These are phyloP conservation scores for Leucophora obtusa DNA, from an alignment of 2,888 invertebrate genomes.

Conservation along the genomic window DNA sequence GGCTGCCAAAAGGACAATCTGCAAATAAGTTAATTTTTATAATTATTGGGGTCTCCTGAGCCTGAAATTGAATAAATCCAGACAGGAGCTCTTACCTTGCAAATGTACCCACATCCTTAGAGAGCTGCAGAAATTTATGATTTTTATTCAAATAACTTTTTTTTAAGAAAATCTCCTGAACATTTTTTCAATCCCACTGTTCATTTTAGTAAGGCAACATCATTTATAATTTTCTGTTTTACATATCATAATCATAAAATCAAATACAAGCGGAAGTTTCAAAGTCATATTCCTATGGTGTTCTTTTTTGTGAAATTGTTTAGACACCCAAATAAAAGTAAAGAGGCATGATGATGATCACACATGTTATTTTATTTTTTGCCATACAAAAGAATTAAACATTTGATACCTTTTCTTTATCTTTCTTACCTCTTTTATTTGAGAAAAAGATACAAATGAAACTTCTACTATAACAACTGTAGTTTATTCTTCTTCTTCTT, in stretches of 20 bases:
- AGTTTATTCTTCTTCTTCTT: slow-evolving; percentile 18
- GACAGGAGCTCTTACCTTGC: no score
- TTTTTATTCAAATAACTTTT: no score
- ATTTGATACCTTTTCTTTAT: slow-evolving; percentile 54
- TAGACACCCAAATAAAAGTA: slow-evolving; percentile 27
- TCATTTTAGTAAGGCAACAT: slow-evolving; percentile 12
- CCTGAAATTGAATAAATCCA: no score
- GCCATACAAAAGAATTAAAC: slow-evolving; percentile 46
- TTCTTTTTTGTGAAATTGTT: slow-evolving; percentile 31
- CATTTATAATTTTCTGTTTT: slow-evolving; percentile 55
- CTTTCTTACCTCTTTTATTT: slow-evolving; percentile 28
- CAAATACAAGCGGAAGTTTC: slow-evolving; percentile 67
- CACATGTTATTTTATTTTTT: slow-evolving; percentile 52
- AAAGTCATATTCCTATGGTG: slow-evolving; percentile 50
- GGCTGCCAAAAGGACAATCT: no score
- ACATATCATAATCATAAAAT: slow-evolving; percentile 65
- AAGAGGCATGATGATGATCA: slow-evolving; percentile 56
- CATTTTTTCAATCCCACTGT: slow-evolving; percentile 39
- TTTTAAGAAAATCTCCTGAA: no score
- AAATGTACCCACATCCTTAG: no score
- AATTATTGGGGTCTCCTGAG: no score
- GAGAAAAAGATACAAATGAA: slow-evolving; percentile 34
- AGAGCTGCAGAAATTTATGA: no score
- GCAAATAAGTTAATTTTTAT: no score
- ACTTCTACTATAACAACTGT: slow-evolving; percentile 6